Percentiles rank a stretch among this genome's conserved stretches.
Conservation (phyloP, 2,797 vertebrate genomes). For the Rhincodon typus region DNA sequence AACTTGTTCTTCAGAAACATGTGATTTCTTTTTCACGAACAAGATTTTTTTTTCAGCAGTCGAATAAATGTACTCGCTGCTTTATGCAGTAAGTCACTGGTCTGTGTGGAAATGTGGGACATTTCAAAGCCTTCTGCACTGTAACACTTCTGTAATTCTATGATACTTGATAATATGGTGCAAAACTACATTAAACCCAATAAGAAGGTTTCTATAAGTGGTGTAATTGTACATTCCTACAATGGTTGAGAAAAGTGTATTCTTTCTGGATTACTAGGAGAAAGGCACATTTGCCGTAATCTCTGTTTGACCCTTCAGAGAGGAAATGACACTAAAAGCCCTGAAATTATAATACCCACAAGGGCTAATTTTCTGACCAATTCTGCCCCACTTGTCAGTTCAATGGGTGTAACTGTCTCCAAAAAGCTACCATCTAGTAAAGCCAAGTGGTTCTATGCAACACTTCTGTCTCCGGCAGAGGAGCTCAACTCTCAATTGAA, state of each 20-base stretch:
- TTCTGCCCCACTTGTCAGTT: background rate
- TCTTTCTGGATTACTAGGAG: background rate
- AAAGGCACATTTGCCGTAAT: background rate
- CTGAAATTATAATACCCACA: background rate
- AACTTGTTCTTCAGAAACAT: background rate
- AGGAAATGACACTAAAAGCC: background rate
- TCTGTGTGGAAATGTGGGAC: background rate
- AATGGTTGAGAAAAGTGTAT: background rate
- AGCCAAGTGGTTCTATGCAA: background rate
- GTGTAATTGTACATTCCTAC: background rate
- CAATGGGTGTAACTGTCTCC: background rate
- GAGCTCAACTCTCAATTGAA: background rate
- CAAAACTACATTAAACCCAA: constrained; percentile 1
- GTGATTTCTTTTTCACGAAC: background rate
- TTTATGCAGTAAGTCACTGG: background rate
- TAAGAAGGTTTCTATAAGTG: background rate
- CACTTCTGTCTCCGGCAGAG: background rate
- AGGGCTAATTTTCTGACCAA: background rate
- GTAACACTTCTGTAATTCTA: too few relatives aligned
- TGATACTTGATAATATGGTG: constrained; percentile 7
- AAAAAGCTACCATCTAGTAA: background rate
- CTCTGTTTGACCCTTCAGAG: background rate
- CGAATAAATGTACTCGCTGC: background rate
- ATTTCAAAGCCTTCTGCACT: background rate
- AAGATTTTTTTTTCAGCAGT: background rate